phyloP scores from a whole-genome alignment of 23 tunicate genomes.

The Styela clava region DNA sequence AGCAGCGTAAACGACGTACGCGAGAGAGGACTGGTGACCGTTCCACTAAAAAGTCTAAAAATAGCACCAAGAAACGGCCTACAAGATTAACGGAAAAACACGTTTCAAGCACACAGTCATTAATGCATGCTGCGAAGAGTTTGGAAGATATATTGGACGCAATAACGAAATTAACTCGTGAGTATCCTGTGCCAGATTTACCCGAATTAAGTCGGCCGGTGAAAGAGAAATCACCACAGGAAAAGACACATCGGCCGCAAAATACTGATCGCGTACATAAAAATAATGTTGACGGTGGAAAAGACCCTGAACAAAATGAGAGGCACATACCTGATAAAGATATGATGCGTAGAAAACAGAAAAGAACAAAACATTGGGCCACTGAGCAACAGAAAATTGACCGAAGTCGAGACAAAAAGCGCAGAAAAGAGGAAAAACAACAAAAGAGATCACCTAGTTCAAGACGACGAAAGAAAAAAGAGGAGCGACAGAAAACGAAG shows the following conservation, averaged over 20 bases:
- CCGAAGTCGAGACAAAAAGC: background rate
- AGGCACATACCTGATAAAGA: background rate
- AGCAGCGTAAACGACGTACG: background rate
- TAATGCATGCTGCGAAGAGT: constrained; percentile 12
- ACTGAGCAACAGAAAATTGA: constrained; percentile 1
- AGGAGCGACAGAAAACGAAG: background rate
- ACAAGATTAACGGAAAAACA: background rate
- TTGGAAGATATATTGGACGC: constrained; percentile 17
- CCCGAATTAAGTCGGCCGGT: background rate
- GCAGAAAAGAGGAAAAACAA: background rate
- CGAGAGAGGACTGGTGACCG: background rate
- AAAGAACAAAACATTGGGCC: constrained; percentile 8
- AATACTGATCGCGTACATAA: background rate
- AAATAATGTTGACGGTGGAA: background rate
- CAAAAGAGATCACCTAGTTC: background rate
- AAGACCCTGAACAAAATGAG: background rate
- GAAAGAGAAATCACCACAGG: background rate
- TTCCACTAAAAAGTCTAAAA: background rate
- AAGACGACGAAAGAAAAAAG: background rate
- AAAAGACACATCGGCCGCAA: background rate
- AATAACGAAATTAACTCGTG: constrained; percentile 6
- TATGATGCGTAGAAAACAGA: background rate
- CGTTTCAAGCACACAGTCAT: background rate
- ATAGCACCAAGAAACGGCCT: background rate
- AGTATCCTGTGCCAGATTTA: constrained; percentile 17